phyloP scores from a whole-genome alignment of 2,797 vertebrate species.

The Notoglanidium macrostoma region DNA sequence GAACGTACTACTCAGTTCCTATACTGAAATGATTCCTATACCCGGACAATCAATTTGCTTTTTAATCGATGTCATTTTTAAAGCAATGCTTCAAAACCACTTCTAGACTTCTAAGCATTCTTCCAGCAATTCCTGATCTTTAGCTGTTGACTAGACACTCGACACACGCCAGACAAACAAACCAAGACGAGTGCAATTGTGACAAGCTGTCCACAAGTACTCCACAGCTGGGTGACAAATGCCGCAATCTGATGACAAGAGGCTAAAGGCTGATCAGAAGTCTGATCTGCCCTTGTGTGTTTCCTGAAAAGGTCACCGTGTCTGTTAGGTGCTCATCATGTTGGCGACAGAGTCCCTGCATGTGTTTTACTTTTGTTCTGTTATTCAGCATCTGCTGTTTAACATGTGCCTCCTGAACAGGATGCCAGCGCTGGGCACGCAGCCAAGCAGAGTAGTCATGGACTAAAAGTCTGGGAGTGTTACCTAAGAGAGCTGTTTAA shows the following conservation, averaged over 20 bases:
- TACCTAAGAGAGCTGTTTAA: constrained; percentile 48
- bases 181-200: constrained; percentile 17
- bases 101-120: background rate
- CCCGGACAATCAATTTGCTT: no score
- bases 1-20: background rate
- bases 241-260: constrained; percentile 49
- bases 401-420: constrained; percentile 41
- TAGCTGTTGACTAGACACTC: constrained; percentile 18
- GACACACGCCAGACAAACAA: constrained; percentile 30
- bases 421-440: constrained; percentile 11
- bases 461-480: constrained; percentile 42
- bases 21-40: no score
- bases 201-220: constrained; percentile 26
- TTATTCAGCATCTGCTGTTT: constrained; percentile 51
- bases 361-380: constrained; percentile 51
- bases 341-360: constrained; percentile 42
- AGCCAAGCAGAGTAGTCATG: constrained; percentile 39
- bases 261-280: constrained; percentile 39
- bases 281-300: constrained; percentile 37
- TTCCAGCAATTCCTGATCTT: background rate
- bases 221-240: constrained; percentile 45
- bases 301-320: constrained; percentile 51
- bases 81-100: background rate
- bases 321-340: constrained; percentile 31
- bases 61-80: background rate